Conservation (phyloP, 1,140 invertebrate species). For the Myzus persicae region DNA sequence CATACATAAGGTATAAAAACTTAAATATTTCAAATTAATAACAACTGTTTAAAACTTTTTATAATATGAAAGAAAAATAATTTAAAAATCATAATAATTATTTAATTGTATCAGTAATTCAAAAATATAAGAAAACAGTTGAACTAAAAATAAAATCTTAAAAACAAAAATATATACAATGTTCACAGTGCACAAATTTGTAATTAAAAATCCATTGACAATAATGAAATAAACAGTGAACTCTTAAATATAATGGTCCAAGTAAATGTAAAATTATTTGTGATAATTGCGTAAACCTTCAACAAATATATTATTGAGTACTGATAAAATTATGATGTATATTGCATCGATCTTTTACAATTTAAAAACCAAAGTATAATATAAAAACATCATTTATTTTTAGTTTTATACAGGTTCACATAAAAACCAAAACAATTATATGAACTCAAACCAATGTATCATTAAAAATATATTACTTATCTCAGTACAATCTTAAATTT, state of each 20-base stretch:
- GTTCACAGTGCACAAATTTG: not conserved
- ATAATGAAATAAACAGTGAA: not conserved
- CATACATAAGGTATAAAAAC: not conserved
- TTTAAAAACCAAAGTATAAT: not conserved
- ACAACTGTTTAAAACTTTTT: not conserved
- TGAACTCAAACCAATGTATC: not conserved
- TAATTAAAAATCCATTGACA: not conserved
- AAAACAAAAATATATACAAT: slow-evolving; percentile 28
- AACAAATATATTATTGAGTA: not conserved
- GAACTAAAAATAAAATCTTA: slow-evolving; percentile 35
- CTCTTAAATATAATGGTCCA: not conserved
- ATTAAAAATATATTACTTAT: slow-evolving; percentile 41
- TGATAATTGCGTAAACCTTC: not conserved
- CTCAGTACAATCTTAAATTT: slow-evolving; percentile 34
- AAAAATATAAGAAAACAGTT: slow-evolving; percentile 18
- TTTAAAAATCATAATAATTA: not conserved
- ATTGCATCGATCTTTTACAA: not conserved
- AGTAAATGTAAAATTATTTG: not conserved
- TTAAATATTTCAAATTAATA: not conserved
- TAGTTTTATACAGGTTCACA: not conserved
- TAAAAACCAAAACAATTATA: not conserved
- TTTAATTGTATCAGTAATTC: not conserved
- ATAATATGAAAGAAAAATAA: not conserved
- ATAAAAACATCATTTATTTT: slow-evolving; percentile 9
- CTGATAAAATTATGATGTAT: not conserved